Evolutionary conservation across 2,888 invertebrate genomes (phyloP), one percentile per base, ranked within the genome.

Genomic region (Euspilapteryx auroguttella): DNA sequence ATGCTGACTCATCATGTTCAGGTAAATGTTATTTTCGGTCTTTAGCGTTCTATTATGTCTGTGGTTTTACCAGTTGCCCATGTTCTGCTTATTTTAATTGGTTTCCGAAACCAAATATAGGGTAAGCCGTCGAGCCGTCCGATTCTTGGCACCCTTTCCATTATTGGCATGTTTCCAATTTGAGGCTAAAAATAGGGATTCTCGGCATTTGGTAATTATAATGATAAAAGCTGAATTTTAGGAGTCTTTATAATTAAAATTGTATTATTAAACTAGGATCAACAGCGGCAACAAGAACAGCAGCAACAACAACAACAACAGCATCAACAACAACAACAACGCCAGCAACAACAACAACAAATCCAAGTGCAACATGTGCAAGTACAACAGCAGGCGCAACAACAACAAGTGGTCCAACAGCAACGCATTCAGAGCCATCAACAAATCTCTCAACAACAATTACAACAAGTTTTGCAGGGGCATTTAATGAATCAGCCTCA

Each of bases 1-100:
- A 65, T 76, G 63, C 34, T 58, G 22, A 54, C 62, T n/a, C n/a
- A n/a, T 2, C 77, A 77, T 32, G 45, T 63, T 12, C 58, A 62
- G 43, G 63, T 62, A 37, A 38, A 44, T 25, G 10, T 13, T n/a
- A 12, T 12, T 21, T 12, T 7, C 7, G n/a, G n/a, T n/a, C n/a
- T n/a, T n/a, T n/a, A 26, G 14, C 10, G 12, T 12, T 5, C 12
- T 12, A n/a, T 12, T 12, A 9, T 4, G 14, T 12, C 25, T 14
- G 10, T 25, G n/a, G 7, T 7, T 25, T 12, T 4, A 25, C 4
- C 25, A 12, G 12, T n/a, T 21, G n/a, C n/a, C n/a, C n/a, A n/a
- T n/a, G n/a, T n/a, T n/a, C n/a, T n/a, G n/a, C n/a, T n/a, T n/a
- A n/a, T n/a, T n/a, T n/a, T n/a, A n/a, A n/a, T n/a, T n/a, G n/a